Base-by-base conservation (phyloP, 2,113 vertebrate species). In the Ceyx margarethae region DNA sequence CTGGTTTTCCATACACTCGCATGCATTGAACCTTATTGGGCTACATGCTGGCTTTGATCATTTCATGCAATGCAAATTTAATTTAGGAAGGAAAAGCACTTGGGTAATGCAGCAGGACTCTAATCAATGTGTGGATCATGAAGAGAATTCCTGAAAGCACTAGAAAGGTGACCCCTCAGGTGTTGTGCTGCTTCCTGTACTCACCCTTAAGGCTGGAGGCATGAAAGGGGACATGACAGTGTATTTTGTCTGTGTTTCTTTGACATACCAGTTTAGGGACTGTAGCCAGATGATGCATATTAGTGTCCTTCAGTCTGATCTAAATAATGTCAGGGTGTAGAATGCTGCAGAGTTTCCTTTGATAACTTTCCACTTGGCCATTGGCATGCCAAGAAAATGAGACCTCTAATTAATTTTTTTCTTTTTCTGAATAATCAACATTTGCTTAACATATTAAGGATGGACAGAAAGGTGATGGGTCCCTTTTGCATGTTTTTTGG, bases 31-130 rank as follows among this genome's bases (percentile, higher is more conserved):
- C 12, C 18, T 68, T 60, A 13, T 3, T 53, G 42, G 21, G 9
- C 40, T 67, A 21, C 18, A 5, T 45, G 29, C 40, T 75, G 48
- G 1, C 6, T 93, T 76, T 72, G 43, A 48, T 89, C 0, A 0
- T 87, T 91, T 94, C 54, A 42, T 69, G 89, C 40, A 85, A 87
- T 79, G 88, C 35, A 81, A 3, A 91, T 94, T 87, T 87, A 60
- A 73, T 85, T 69, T 85, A 68, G 62, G 66, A 57, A 84, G 50
- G 48, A 65, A 61, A 35, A 79, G 18, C 50, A 53, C 40, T 73
- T 26, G 17, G 45, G 43, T 80, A 81, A 81, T 87, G 71, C 48
- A 91, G n/a, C 13, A 73, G 58, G 45, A 81, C 50, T 46, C 78
- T 72, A 93, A 92, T 48, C 69, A 81, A 57, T 61, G 17, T 35